Base-by-base conservation (phyloP, 2,797 vertebrate genomes). In the Sparus aurata region DNA sequence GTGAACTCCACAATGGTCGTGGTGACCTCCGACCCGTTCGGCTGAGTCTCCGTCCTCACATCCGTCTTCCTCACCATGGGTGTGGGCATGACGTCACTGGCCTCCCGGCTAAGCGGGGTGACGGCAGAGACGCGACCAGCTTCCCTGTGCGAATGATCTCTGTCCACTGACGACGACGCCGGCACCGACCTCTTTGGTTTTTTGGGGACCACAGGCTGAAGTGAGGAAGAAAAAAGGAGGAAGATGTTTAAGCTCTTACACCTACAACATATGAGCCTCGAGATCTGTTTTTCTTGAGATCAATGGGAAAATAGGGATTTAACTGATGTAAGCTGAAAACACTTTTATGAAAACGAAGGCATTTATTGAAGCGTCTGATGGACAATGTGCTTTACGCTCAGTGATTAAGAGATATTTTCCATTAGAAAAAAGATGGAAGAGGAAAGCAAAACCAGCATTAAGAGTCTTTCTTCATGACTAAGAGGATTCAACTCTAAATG, bases 11-110 rank as follows among this genome's bases (percentile, higher is more conserved):
- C 91, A 16, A 95, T 94, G 75, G 95, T 92, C 0, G 95, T 94
- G 85, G 86, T 96, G 91, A 96, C 95, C 90, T 96, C 95, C 23
- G 95, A 95, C 23, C 95, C 95, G 12, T 96, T 96, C 57, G 95
- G 94, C 73, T 96, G 95, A 46, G 95, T 80, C 23, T 96, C 95
- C 0, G 92, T 93, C 58, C 96, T 96, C 4, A 96, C 91, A 67
- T 97, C 96, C 0, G 96, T 95, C 92, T 96, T 98, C 91, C 96
- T 97, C 57, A 93, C 71, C 2, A 86, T 10, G 0, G 91, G 89
- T 0, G 92, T 88, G 57, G 92, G 85, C 61, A 88, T 87, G 55
- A 96, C 75, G 27, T 95, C 94, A 8, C 93, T 93, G 83, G 89
- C 83, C 79, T 95, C 95, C 69, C 92, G 85, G 87, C 93, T 95